Conservation (phyloP, 2,797 vertebrate species). For the Calcarius lapponicus region DNA sequence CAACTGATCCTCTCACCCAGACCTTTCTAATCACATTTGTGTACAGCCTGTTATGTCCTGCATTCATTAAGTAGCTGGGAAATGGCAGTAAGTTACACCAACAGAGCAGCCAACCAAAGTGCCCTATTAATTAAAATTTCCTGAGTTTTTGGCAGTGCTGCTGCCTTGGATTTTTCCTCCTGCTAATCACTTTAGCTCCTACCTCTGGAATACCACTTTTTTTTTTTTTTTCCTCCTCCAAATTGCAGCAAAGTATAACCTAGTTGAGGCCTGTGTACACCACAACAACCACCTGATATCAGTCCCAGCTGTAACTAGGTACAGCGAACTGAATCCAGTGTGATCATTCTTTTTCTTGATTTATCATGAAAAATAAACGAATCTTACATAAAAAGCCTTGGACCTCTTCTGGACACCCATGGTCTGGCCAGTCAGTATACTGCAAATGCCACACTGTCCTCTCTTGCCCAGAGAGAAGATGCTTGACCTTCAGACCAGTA, state of each 20-base stretch:
- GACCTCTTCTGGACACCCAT: constrained; percentile 94
- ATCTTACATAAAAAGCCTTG: constrained; percentile 94
- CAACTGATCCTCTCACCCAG: background rate
- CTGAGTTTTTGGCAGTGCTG: background rate
- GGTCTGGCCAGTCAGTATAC: constrained; percentile 97
- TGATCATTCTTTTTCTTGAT: background rate
- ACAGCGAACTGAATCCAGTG: background rate
- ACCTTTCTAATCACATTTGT: background rate
- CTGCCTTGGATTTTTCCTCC: background rate
- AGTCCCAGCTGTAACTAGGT: background rate
- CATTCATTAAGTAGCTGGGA: background rate
- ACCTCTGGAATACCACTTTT: background rate
- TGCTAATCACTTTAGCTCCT: background rate
- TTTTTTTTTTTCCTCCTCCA: background rate
- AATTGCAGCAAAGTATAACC: background rate
- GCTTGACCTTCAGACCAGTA: constrained; percentile 96
- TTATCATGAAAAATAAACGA: background rate
- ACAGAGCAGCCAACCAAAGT: background rate
- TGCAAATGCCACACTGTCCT: constrained; percentile 98
- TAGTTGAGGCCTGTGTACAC: background rate
- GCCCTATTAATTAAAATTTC: background rate
- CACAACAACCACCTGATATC: background rate
- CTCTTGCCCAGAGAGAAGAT: constrained; percentile 93
- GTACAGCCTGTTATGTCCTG: background rate
- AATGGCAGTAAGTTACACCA: background rate